Evolutionary conservation across 2,113 vertebrate genomes (phyloP).

Genomic region (Mastomys coucha): DNA sequence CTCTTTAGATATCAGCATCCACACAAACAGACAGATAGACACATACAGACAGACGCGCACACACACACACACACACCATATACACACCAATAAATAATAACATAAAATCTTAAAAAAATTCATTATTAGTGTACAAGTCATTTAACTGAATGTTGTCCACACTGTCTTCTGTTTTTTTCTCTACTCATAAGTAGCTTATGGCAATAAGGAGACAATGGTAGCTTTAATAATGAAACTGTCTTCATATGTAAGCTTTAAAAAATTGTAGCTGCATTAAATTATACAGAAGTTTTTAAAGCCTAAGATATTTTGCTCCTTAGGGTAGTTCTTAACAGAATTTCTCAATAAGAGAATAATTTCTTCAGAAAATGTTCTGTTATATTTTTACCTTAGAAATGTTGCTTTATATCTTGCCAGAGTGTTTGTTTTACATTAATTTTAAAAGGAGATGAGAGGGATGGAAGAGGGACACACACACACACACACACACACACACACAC

Average conservation of each 20-base stretch:
- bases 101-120: not conserved
- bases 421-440: slow-evolving; percentile 44
- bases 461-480: not conserved
- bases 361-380: slow-evolving; percentile 19
- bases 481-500: not conserved
- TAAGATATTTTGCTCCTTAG: slow-evolving; percentile 30
- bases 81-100: not conserved
- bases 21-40: not conserved
- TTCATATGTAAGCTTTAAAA: not conserved
- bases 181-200: not conserved
- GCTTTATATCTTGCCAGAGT: slow-evolving; percentile 32
- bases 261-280: not conserved
- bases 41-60: not conserved
- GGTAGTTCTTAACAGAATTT: slow-evolving; percentile 13
- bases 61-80: not conserved
- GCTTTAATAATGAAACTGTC: slow-evolving; percentile 20
- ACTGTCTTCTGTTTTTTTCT: slow-evolving; percentile 14
- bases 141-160: not conserved
- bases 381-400: slow-evolving; percentile 51
- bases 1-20: not conserved
- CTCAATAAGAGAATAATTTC: not conserved
- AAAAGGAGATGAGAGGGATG: not conserved
- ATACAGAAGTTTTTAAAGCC: slow-evolving; percentile 33
- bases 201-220: not conserved
- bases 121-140: not conserved